phyloP scores from a whole-genome alignment of 2,888 invertebrate species.

The Cantharis flavilabris region DNA sequence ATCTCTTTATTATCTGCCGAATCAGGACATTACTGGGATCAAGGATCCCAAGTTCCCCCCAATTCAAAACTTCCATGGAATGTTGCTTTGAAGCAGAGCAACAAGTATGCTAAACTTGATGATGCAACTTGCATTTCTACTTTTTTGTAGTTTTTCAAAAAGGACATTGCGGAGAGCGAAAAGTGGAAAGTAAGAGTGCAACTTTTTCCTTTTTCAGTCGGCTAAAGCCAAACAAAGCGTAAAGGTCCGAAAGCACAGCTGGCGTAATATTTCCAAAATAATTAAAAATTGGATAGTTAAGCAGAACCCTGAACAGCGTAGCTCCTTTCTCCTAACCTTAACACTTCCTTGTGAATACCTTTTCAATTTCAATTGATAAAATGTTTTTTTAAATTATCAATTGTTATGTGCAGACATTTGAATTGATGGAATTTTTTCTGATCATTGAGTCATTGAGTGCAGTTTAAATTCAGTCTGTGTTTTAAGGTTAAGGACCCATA shows the following conservation, averaged over 20 bases:
- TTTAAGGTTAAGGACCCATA: conserved; percentile 47
- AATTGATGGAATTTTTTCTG: conserved; percentile 32
- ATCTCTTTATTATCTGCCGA: no score
- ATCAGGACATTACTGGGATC: no score
- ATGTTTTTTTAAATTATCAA: background rate
- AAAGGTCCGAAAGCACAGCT: background rate
- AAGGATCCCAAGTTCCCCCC: no score
- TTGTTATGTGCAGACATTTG: conserved; percentile 13
- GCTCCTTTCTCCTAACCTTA: conserved; percentile 3
- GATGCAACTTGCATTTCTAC: no score
- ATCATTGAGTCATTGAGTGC: conserved; percentile 41
- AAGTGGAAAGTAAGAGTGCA: no score
- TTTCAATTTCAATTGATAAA: background rate
- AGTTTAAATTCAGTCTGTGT: conserved; percentile 46
- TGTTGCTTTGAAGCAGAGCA: no score
- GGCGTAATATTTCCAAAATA: background rate
- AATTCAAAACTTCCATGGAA: no score
- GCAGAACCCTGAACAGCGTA: background rate
- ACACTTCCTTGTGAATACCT: background rate
- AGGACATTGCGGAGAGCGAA: no score
- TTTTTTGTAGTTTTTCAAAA: no score
- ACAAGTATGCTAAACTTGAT: no score
- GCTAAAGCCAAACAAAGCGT: no score
- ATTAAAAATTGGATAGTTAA: background rate
- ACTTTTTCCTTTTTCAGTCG: no score